Base-by-base conservation (phyloP, 2,888 invertebrate genomes). In the Phaonia tiefii region DNA sequence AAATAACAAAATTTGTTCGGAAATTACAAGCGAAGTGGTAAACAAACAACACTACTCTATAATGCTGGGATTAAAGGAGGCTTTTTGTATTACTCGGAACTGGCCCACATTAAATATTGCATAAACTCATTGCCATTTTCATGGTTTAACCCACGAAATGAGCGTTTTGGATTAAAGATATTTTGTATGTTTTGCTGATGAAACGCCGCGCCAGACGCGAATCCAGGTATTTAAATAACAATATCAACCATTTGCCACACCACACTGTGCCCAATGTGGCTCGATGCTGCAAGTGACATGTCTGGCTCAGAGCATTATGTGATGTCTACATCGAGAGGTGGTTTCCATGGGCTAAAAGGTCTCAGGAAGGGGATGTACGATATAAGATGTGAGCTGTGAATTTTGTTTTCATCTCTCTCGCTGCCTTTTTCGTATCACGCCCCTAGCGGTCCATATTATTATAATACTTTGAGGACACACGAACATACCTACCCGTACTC, bases 101-200 rank as follows among this genome's bases (percentile, higher is more conserved):
- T 31, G 31, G 31, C 31, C 37, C 51, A 54, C 51, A 67, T 67
- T 42, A 69, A 69, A 69, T 69, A 22, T 22, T 51, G 39, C 37
- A 67, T 67, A 67, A 67, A 49, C 49, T 8, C 26, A 37, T 49
- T 49, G 31, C 51, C 51, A 39, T 67, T 51, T 67, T 20, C 51
- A 20, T 37, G 51, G 51, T 54, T 51, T 39, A 54, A 22, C 22
- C 37, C 67, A 51, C 42, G 42, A 42, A 20, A 39, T 42, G 63
- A 22, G 42, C 63, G 42, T 20, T 11, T 63, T 22, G 42, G 17
- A 42, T 42, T 44, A 44, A 11, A 11, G 44, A 44, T 2, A 4
- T 44, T 44, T 44, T 11, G n/a, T n/a, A 11, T 3, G 44, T 44
- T 11, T 44, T 44, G 13, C 44, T 8, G 44, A 44, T 44, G 44